phyloP scores from a whole-genome alignment of 2,888 invertebrate genomes.

The Balanococcus diminutus region DNA sequence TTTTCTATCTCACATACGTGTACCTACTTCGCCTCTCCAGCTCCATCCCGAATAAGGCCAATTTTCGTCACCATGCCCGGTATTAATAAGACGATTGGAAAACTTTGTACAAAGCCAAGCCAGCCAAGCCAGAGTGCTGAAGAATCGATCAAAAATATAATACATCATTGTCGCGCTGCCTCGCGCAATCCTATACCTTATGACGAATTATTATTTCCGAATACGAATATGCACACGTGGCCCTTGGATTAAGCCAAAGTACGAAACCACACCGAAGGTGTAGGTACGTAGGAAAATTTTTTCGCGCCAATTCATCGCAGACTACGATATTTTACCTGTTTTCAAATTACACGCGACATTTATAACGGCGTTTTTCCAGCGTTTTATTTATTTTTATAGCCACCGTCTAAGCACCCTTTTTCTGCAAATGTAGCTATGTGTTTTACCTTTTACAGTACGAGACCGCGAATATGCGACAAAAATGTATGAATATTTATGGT shows the following conservation, averaged over 20 bases:
- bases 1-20: not conserved
- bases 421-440: not conserved
- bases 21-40: not conserved
- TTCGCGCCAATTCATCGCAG: not conserved
- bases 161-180: not conserved
- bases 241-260: not conserved
- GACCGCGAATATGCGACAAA: not conserved
- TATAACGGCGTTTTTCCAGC: not conserved
- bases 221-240: not conserved
- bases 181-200: not conserved
- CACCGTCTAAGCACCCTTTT: not conserved
- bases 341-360: slow-evolving; percentile 12
- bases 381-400: not conserved
- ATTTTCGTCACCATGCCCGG: not conserved
- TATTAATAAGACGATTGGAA: not conserved
- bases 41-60: not conserved
- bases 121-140: not conserved
- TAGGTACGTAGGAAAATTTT: not conserved
- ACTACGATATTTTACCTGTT: slow-evolving; percentile 17
- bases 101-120: no score
- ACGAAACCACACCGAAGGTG: not conserved
- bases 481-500: not conserved
- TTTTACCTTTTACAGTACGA: not conserved
- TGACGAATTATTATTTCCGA: not conserved
- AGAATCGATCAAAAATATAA: not conserved